Conservation (phyloP, 1,140 invertebrate species). For the Achatina immaculata region DNA sequence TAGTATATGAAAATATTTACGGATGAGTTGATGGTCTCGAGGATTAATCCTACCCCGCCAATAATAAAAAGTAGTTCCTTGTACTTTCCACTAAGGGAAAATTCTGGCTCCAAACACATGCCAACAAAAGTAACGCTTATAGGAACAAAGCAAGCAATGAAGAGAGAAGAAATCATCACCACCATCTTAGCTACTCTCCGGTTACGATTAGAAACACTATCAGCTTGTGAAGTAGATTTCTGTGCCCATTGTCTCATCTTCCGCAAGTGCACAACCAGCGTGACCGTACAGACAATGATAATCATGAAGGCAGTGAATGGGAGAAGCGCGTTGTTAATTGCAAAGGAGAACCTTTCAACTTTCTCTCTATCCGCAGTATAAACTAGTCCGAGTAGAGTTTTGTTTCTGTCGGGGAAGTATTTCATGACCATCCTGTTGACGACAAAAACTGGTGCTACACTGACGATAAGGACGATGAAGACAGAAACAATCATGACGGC, state of each 20-base stretch:
- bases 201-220: neutral
- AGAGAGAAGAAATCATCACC: neutral
- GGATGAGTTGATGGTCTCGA: neutral
- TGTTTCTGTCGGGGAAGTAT: neutral
- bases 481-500: too few relatives aligned
- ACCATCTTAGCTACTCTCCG: neutral
- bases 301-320: neutral
- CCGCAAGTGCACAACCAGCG: neutral
- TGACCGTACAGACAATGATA: neutral
- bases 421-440: neutral
- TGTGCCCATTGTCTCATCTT: neutral
- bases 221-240: neutral
- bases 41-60: neutral
- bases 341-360: neutral
- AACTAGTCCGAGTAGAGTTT: neutral
- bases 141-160: neutral
- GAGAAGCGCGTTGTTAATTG: neutral
- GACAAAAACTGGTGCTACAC: too few relatives aligned
- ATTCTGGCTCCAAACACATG: neutral
- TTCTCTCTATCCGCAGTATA: neutral
- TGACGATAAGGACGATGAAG: too few relatives aligned
- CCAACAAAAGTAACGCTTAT: neutral
- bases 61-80: neutral
- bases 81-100: neutral
- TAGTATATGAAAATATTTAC: slow-evolving; percentile 5